Percentiles rank a stretch among this genome's conserved stretches.
Conservation (phyloP, 1,140 invertebrate species). For the Zelostemma sp. region DNA sequence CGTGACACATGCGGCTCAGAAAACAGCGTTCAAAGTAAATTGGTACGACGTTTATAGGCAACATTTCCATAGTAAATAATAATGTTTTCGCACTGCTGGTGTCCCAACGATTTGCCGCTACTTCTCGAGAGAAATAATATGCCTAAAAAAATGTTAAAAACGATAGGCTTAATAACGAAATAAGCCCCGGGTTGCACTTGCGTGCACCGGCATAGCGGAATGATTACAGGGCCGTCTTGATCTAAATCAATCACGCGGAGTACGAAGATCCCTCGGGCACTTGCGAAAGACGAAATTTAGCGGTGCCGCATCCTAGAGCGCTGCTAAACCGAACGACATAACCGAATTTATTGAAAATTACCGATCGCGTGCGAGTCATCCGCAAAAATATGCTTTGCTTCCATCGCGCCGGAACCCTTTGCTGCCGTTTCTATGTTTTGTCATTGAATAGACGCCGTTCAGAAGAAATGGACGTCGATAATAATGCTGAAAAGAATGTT, state of each 20-base stretch:
- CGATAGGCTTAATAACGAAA: slow-evolving; percentile 51
- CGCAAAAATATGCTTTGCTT: slow-evolving; percentile 35
- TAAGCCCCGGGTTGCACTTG: slow-evolving; percentile 46
- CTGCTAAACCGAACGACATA: slow-evolving; percentile 24
- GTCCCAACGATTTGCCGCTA: slow-evolving; percentile 40
- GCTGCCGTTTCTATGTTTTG: slow-evolving; percentile 27
- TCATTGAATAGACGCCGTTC: slow-evolving; percentile 2
- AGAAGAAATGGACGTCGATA: too few relatives aligned
- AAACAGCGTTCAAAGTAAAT: slow-evolving; percentile 25
- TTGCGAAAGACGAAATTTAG: slow-evolving; percentile 22
- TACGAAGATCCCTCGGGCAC: slow-evolving; percentile 34
- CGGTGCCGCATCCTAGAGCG: slow-evolving; percentile 25
- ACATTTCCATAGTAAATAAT: slow-evolving; percentile 52
- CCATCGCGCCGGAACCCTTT: slow-evolving; percentile 18
- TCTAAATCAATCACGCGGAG: slow-evolving; percentile 49
- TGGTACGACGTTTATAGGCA: slow-evolving; percentile 37
- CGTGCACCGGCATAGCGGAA: slow-evolving; percentile 44
- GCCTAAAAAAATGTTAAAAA: slow-evolving; percentile 43
- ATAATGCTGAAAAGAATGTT: too few relatives aligned
- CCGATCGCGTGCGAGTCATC: slow-evolving; percentile 35
- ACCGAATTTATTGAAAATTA: slow-evolving; percentile 48
- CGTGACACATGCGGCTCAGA: slow-evolving; percentile 22
- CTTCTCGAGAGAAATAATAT: slow-evolving; percentile 40
- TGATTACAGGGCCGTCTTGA: slow-evolving; percentile 52
- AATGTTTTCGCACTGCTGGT: slow-evolving; percentile 45